These are phyloP conservation scores for Bimastos eiseni DNA, from an alignment of 2,888 invertebrate genomes.

Conservation along the genomic window DNA sequence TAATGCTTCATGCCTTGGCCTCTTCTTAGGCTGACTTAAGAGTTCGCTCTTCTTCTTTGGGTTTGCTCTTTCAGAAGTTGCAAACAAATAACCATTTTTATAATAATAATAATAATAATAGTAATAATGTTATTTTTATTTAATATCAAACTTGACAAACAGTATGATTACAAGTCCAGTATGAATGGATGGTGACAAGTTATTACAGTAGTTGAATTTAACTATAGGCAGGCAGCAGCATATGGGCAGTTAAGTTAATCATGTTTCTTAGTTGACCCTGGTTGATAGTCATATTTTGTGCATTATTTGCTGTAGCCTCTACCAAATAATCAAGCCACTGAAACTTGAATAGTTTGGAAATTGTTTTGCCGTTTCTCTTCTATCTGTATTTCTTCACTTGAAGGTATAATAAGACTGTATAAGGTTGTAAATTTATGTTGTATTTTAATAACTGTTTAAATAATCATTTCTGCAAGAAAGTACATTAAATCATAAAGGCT, in stretches of 20 bases:
- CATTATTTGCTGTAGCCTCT: background rate
- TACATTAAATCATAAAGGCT: background rate
- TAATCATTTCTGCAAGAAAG: background rate
- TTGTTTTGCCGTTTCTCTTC: background rate
- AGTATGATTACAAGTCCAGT: no score
- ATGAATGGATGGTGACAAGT: no score
- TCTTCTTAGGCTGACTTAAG: no score
- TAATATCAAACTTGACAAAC: no score
- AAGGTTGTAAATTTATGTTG: background rate
- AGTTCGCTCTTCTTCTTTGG: no score
- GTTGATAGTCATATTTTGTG: background rate
- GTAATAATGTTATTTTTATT: no score
- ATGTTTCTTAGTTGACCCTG: background rate
- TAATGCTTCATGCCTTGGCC: no score
- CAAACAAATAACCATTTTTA: background rate
- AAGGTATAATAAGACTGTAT: no score
- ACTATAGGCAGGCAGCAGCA: no score
- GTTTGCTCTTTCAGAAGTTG: no score
- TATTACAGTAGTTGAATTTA: no score
- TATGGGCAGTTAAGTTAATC: background rate
- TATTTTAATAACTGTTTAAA: background rate
- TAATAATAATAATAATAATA: no score
- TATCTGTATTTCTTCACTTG: background rate
- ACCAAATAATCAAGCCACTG: background rate
- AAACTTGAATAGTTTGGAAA: background rate